These are phyloP conservation scores for Genyomyrus donnyi DNA, from an alignment of 2,113 vertebrate species.

Conservation along the genomic window DNA sequence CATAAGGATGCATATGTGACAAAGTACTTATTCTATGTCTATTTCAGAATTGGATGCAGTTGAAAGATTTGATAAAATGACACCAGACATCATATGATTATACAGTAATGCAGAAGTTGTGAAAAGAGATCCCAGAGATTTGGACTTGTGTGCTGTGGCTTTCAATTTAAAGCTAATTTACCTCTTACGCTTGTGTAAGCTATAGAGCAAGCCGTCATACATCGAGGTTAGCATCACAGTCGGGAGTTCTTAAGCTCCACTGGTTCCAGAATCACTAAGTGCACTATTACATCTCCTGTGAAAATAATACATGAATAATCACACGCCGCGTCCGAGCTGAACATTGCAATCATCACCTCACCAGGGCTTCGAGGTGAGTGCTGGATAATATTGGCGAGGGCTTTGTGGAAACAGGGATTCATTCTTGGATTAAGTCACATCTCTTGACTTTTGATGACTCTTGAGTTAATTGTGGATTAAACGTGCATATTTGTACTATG, in stretches of 20 bases:
- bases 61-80: not conserved
- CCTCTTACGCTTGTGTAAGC: not conserved
- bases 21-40: not conserved
- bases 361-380: not conserved
- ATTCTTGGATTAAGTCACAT: not conserved
- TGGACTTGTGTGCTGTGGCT: not conserved
- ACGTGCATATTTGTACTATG: not conserved
- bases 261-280: not conserved
- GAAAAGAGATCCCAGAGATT: not conserved
- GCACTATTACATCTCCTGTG: not conserved
- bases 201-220: not conserved
- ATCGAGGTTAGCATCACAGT: not conserved
- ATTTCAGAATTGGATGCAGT: not conserved
- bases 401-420: not conserved
- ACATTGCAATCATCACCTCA: not conserved
- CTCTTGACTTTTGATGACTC: not conserved
- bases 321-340: not conserved
- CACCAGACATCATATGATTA: not conserved
- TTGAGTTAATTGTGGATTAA: not conserved
- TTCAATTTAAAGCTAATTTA: not conserved
- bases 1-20: not conserved
- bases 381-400: not conserved
- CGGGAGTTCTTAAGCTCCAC: not conserved
- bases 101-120: not conserved
- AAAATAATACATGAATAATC: not conserved